These are phyloP conservation scores for Arctocebus calabarensis DNA, from an alignment of 2,797 vertebrate species.

Conservation along the genomic window DNA sequence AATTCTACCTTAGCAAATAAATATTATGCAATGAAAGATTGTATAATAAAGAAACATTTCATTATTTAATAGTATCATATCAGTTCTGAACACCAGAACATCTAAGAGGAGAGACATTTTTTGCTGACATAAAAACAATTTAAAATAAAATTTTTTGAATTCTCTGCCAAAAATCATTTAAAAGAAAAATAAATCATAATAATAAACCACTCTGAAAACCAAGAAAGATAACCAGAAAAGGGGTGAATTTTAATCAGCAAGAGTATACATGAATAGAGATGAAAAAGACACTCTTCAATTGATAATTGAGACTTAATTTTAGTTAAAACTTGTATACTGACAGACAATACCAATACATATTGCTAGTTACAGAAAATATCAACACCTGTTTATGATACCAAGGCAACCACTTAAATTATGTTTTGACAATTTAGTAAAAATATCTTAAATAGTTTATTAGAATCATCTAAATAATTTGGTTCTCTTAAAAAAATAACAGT, in stretches of 20 bases:
- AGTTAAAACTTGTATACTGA: background rate
- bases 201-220: background rate
- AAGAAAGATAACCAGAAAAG: background rate
- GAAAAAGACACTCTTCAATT: background rate
- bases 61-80: background rate
- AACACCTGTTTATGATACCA: background rate
- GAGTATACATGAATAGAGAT: background rate
- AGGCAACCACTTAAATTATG: background rate
- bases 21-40: background rate
- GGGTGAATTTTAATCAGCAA: conserved; percentile 2
- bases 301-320: background rate
- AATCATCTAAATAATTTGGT: background rate
- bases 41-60: background rate
- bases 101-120: background rate
- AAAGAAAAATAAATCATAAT: background rate
- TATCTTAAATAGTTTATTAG: background rate
- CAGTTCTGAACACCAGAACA: background rate
- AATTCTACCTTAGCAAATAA: background rate
- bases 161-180: background rate
- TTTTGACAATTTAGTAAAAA: background rate
- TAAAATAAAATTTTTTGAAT: background rate
- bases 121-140: background rate
- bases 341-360: background rate
- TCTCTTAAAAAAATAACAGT: background rate
- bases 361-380: background rate